Evolutionary conservation across 2,797 vertebrate genomes (phyloP).

Genomic region (Dryobates pubescens): DNA sequence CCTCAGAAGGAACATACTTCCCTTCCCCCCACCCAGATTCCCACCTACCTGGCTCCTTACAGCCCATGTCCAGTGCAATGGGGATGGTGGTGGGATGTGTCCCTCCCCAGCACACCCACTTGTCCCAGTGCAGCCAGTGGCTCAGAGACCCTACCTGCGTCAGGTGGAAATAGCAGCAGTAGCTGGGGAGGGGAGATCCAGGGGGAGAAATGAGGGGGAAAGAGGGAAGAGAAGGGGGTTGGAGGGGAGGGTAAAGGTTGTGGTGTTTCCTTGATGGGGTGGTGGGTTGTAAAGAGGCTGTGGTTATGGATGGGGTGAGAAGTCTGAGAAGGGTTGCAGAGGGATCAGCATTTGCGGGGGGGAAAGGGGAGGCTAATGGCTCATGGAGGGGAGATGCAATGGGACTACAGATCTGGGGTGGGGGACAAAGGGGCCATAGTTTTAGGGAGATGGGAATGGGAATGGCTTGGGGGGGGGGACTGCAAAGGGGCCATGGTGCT

Average conservation of each 20-base stretch:
- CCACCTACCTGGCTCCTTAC: conserved; percentile 78
- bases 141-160: conserved; percentile 82
- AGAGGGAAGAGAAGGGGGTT: background rate
- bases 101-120: conserved; percentile 78
- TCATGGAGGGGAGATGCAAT: background rate
- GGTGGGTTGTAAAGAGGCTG: background rate
- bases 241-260: background rate
- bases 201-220: too few relatives aligned
- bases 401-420: background rate
- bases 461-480: too few relatives aligned
- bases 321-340: background rate
- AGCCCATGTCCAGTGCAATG: conserved; percentile 83
- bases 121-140: conserved; percentile 77
- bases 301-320: background rate
- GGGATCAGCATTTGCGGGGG: background rate
- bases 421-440: background rate
- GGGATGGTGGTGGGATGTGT: conserved; percentile 69
- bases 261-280: background rate
- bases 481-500: background rate
- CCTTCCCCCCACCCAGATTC: background rate
- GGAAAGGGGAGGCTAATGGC: background rate
- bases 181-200: conserved; percentile 68
- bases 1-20: background rate
- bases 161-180: conserved; percentile 85
- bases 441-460: background rate